Evolutionary conservation across 2,113 vertebrate genomes (phyloP), one percentile per base, ranked within the genome.

Genomic region (Eleginops maclovinus): DNA sequence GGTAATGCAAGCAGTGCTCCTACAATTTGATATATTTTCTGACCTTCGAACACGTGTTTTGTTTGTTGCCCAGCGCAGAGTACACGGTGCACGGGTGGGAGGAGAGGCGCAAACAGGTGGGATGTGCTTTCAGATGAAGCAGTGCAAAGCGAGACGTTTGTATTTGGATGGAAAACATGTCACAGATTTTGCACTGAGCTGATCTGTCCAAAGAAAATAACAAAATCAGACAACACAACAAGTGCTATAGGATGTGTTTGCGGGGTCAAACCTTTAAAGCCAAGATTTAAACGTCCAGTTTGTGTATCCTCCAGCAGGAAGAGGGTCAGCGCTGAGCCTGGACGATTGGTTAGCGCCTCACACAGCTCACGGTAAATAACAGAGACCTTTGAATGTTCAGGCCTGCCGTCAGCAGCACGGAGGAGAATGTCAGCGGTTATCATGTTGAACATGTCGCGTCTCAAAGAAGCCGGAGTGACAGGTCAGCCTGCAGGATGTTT

Each of bases 361-460:
- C 36, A 12, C 31, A 50, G 62, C 46, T 69, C 31, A 3, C 8
- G 9, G 62, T 77, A 60, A 77, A 80, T 60, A 75, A 65, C 15
- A 0, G 43, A 65, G 74, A 82, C 71, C 83, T 82, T 86, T 81
- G 46, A 43, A 78, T 85, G 21, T 28, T 50, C 9, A 0, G 51
- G 67, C 66, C 54, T 56, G 26, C 21, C 56, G 65, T 72, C 62
- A 9, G 77, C 67, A 5, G 58, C 77, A 66, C 51, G 12, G 28
- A 50, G 66, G 50, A 77, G 54, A 77, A 71, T 71, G 64, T 72
- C 76, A 72, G 24, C 40, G 1, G 72, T 76, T 65, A 76, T 83
- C 67, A 43, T 9, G 70, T 55, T 41, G 61, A 54, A 64, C 4
- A 16, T 56, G 59, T 65, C 16, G n/a, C 3, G 22, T 54, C 22